A percentile compares a stretch with the other conserved stretches of the same genome.
These are phyloP conservation scores for Nautilus pompilius DNA, from an alignment of 1,140 invertebrate genomes.

Conservation along the genomic window DNA sequence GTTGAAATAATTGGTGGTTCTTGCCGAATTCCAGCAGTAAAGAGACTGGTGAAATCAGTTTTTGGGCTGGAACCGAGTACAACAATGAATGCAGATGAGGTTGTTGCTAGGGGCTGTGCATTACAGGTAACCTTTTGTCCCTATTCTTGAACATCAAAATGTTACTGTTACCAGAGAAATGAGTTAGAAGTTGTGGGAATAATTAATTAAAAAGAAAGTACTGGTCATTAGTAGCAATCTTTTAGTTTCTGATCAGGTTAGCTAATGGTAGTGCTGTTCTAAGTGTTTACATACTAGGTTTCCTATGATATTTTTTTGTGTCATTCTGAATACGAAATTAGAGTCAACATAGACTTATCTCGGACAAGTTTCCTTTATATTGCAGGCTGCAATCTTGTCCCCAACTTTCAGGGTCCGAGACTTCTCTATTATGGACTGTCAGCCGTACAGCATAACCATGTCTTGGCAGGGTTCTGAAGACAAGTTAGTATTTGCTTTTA, in stretches of 20 bases:
- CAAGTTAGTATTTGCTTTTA: constrained; percentile 40
- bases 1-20: constrained; percentile 97
- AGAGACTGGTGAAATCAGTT: constrained; percentile 82
- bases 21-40: constrained; percentile 88
- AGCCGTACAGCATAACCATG: constrained; percentile 85
- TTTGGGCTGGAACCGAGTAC: constrained; percentile 80
- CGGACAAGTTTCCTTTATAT: no score
- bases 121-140: constrained; percentile 88
- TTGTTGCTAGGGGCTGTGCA: constrained; percentile 92
- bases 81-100: constrained; percentile 97
- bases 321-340: no score
- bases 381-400: constrained; percentile 81
- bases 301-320: no score
- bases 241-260: no score
- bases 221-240: no score
- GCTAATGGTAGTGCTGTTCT: no score
- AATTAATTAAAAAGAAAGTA: no score
- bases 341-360: no score
- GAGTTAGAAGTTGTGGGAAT: no score
- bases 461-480: constrained; percentile 83
- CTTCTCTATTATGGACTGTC: constrained; percentile 88
- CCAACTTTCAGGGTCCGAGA: constrained; percentile 94
- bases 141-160: no score
- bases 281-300: no score
- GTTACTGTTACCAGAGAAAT: no score